Evolutionary conservation across 2,888 invertebrate genomes (phyloP), one percentile per base, ranked within the genome.

Genomic region (Octodonta nipae): DNA sequence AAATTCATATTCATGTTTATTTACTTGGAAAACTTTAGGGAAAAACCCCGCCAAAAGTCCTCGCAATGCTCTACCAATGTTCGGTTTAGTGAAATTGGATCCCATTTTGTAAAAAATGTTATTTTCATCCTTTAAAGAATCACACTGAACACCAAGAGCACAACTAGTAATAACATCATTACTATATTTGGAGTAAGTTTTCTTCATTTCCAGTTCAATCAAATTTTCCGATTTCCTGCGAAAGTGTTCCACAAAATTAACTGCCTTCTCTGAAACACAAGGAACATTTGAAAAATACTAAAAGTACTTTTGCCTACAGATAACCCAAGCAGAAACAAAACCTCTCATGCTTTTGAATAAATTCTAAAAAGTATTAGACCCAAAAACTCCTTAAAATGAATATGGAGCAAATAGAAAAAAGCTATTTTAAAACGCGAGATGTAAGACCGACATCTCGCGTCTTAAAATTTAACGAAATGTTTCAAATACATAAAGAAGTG

Each of bases 141-240:
- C 64, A 1, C 70, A 63, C 36, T 64, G 55, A 1, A 71, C 56
- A 0, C 73, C 74, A 38, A 73, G 73, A 0, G 67, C 71, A 2
- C 65, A 59, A 0, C 67, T 67, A 0, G 73, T 72, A 11, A 74
- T 73, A 11, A 72, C 70, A 47, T 75, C 74, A 44, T 65, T 73
- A 0, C 70, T 64, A 41, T 67, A 73, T 2, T 70, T 61, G 2
- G 66, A 64, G 30, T 66, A 63, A 2, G 65, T 33, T 32, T 70
- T 39, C 25, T 49, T 52, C 30, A 49, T 35, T 34, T 52, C 52
- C 5, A 46, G 12, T 14, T 45, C 45, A 2, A 42, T 28, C 1
- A 36, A 30, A 5, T 47, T 38, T 5, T 47, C 38, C 20, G 26
- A 14, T 6, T 35, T 25, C 3, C 33, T 14, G 7, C 27, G 17